Base-by-base conservation (phyloP, 2,888 invertebrate species). In the Ceriagrion tenellum region DNA sequence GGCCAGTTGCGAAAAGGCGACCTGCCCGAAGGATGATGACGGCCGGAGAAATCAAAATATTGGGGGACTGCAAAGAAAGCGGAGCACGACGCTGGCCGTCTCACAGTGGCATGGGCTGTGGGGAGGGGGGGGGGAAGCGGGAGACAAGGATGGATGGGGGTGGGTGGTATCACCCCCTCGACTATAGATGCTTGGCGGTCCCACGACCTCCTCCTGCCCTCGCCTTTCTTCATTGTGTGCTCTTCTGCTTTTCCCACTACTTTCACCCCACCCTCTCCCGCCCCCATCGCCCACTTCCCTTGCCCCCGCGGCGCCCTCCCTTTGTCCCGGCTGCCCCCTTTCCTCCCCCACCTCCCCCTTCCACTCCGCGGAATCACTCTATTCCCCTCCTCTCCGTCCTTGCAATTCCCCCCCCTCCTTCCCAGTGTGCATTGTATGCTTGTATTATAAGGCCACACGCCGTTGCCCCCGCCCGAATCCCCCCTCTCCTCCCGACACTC, bases 281-380 rank as follows among this genome's bases (percentile, higher is more conserved):
- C 59, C 20, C 16, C 59, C 59, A 59, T 16, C 81, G 47, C 47
- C 47, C 47, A 47, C 47, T 47, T 47, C 47, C 47, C 47, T 47
- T n/a, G 69, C 69, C 30, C 81, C 30, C 30, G 81, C 81, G 35
- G 81, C 81, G 35, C 81, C 81, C 81, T 81, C 81, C 81, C 81
- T 35, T 81, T 81, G 81, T 81, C 81, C 81, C 81, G 69, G 69
- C 69, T n/a, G n/a, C n/a, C n/a, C n/a, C n/a, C n/a, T 23, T 12
- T 23, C 74, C 74, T 30, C 30, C 2, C 35, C 16, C 4, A 0
- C 18, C 35, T 10, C 81, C 81, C 12, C 81, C 81, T 1, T 35
- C 81, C 13, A 0, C 12, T 18, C 81, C 35, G 81, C 35, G 12
- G 69, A 26, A 69, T 69, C 26, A 26, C 69, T 26, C 26, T 69